Percentiles rank a stretch among this genome's conserved stretches.
phyloP scores from a whole-genome alignment of 2,888 invertebrate genomes.

The Mythimna lalbum region DNA sequence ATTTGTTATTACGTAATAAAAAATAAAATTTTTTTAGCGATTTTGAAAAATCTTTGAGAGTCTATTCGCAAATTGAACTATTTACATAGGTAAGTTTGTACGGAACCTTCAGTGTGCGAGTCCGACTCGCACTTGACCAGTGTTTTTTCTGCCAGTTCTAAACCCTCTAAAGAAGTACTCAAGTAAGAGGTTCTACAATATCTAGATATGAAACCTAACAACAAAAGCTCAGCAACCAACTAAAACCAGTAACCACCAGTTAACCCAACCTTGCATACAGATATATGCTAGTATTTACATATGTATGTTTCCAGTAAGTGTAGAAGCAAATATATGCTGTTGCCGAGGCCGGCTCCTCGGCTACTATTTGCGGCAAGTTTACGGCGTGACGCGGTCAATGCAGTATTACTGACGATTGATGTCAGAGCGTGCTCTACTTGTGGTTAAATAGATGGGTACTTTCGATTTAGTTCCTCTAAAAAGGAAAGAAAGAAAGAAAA shows the following conservation, averaged over 20 bases:
- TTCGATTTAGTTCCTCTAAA: neutral
- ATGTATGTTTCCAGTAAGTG: constrained; percentile 26
- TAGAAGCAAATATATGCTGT: constrained; percentile 39
- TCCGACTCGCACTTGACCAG: too few relatives aligned
- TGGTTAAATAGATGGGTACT: neutral
- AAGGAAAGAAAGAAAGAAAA: too few relatives aligned
- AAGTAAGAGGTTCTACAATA: too few relatives aligned
- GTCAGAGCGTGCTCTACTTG: constrained; percentile 18
- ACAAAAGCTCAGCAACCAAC: constrained; percentile 6
- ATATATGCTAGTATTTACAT: constrained; percentile 1
- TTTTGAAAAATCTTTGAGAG: too few relatives aligned
- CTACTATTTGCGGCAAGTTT: constrained; percentile 63
- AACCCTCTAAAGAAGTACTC: too few relatives aligned
- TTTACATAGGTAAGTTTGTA: too few relatives aligned
- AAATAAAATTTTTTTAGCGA: too few relatives aligned
- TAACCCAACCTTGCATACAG: constrained; percentile 29
- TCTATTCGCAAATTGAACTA: too few relatives aligned
- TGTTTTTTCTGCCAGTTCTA: too few relatives aligned
- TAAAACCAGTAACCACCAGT: constrained; percentile 4
- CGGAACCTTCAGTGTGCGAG: too few relatives aligned
- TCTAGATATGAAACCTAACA: neutral
- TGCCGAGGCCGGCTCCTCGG: constrained; percentile 58
- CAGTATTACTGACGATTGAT: constrained; percentile 36
- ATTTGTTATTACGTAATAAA: too few relatives aligned
- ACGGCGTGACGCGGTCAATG: constrained; percentile 51